Evolutionary conservation across 2,888 invertebrate genomes (phyloP).

Genomic region (Yponomeuta malinellus): DNA sequence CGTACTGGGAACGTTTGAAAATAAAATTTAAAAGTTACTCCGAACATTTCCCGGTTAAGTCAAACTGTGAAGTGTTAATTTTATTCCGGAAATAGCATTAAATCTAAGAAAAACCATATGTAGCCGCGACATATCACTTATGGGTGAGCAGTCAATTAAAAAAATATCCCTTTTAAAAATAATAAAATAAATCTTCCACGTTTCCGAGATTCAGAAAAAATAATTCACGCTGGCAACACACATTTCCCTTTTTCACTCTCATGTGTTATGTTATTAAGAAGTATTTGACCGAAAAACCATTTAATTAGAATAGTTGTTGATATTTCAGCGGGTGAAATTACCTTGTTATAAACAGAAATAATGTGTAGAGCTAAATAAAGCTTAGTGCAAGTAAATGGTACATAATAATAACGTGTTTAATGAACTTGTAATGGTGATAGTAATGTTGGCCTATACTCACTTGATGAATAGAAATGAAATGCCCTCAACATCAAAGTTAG

Average conservation of each 20-base stretch:
- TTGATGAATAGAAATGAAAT: neutral
- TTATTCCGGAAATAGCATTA: neutral
- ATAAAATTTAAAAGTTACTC: neutral
- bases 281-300: conserved; percentile 32
- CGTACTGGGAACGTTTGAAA: neutral
- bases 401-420: neutral
- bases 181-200: conserved; percentile 37
- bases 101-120: conserved; percentile 18
- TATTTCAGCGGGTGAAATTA: conserved; percentile 41
- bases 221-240: conserved; percentile 46
- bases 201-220: neutral
- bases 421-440: conserved; percentile 11
- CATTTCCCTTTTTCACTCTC: conserved; percentile 25
- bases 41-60: neutral
- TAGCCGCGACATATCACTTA: conserved; percentile 61
- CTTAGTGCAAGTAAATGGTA: conserved; percentile 9
- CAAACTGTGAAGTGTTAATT: neutral
- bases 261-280: conserved; percentile 43
- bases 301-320: conserved; percentile 44
- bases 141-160: conserved; percentile 63
- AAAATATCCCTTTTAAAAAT: conserved; percentile 22
- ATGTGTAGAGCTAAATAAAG: conserved; percentile 53
- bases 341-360: conserved; percentile 50
- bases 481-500: neutral
- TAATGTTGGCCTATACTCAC: conserved; percentile 12